Evolutionary conservation across 2,113 vertebrate species (phyloP).

Genomic region (Sinosuthora webbiana): DNA sequence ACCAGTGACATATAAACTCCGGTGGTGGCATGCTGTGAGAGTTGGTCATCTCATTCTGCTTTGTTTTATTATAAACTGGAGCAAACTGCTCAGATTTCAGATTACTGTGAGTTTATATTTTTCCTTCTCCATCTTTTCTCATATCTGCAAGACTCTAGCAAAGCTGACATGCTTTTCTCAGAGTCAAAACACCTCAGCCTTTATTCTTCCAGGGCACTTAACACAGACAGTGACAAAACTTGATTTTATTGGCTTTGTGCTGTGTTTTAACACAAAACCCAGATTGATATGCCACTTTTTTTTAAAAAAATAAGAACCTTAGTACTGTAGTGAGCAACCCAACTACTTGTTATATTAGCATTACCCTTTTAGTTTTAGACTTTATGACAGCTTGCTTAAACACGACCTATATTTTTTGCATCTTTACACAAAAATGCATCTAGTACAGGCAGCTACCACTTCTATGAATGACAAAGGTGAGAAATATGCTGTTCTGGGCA

Average conservation of each 20-base stretch:
- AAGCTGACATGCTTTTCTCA: background rate
- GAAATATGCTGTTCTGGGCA: background rate
- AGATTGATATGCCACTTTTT: background rate
- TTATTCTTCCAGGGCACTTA: background rate
- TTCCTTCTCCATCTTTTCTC: background rate
- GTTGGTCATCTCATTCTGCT: background rate
- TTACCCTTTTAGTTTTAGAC: background rate
- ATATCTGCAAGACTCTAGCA: background rate
- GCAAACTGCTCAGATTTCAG: background rate
- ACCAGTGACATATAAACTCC: rapidly evolving
- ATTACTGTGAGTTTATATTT: background rate
- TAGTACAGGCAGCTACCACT: background rate
- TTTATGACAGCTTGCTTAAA: background rate
- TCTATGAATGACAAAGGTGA: background rate
- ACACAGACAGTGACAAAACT: rapidly evolving
- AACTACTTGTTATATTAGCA: background rate
- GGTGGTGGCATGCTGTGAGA: background rate
- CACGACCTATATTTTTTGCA: background rate
- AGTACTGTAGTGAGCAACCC: background rate
- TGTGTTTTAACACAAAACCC: background rate
- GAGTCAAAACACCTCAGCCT: background rate
- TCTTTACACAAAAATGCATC: background rate
- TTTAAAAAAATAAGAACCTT: background rate
- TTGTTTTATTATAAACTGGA: background rate
- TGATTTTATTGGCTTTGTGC: background rate